phyloP scores from a whole-genome alignment of 2,888 invertebrate species.

The Minunthozetes semirufus region DNA sequence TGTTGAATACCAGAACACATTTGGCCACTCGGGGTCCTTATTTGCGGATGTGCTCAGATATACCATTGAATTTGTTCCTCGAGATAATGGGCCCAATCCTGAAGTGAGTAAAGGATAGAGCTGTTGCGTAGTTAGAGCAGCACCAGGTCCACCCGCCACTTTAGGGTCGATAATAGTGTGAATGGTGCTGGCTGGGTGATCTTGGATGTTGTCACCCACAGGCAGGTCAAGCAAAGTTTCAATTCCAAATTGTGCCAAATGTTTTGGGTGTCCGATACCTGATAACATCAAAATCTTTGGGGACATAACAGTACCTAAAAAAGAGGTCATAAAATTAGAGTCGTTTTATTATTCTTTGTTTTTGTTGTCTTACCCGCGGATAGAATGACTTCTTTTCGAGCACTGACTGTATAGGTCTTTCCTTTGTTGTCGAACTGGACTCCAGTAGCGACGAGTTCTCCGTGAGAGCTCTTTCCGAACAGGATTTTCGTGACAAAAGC shows the following conservation, averaged over 20 bases:
- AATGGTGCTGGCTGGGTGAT: not conserved
- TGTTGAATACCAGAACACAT: not conserved
- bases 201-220: constrained; percentile 73
- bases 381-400: constrained; percentile 1
- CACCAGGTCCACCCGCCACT: not conserved
- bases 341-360: no score
- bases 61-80: not conserved
- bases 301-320: not conserved
- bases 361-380: constrained; percentile 17
- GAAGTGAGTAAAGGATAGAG: not conserved
- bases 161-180: not conserved
- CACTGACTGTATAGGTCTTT: not conserved
- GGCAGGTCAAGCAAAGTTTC: constrained; percentile 70
- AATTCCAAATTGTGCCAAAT: constrained; percentile 61
- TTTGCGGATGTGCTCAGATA: not conserved
- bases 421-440: constrained; percentile 3
- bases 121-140: not conserved
- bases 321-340: no score
- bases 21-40: constrained; percentile 3
- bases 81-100: not conserved
- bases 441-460: not conserved
- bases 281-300: constrained; percentile 13
- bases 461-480: not conserved
- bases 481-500: constrained; percentile 1
- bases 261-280: constrained; percentile 45